Evolutionary conservation across 2,113 vertebrate species (phyloP).

Genomic region (Corapipo altera): DNA sequence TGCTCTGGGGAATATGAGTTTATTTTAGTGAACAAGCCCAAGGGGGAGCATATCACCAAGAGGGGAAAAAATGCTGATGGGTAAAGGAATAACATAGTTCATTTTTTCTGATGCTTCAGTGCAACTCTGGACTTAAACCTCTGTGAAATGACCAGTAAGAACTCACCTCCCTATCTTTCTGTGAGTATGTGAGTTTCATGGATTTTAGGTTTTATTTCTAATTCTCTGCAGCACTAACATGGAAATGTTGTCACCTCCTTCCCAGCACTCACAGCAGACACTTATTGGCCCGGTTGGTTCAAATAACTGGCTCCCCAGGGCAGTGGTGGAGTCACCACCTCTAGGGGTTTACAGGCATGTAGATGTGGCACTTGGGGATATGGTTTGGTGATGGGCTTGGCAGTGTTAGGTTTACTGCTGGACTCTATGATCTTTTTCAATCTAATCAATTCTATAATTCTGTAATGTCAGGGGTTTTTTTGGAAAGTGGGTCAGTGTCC

Average conservation of each 20-base stretch:
- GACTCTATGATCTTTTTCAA: neutral
- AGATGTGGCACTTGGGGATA: neutral
- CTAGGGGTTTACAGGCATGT: no score
- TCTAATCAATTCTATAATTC: no score
- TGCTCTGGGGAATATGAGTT: neutral
- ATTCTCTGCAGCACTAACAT: neutral
- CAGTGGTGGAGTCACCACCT: neutral
- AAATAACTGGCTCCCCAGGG: neutral
- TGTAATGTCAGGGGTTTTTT: neutral
- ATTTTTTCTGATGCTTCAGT: neutral
- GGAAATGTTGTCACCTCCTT: neutral
- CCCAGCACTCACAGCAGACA: neutral
- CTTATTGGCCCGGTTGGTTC: neutral
- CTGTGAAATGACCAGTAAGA: neutral
- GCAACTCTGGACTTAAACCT: neutral
- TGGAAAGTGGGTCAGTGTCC: neutral
- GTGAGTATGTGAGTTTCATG: neutral
- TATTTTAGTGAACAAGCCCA: neutral
- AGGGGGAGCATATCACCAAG: neutral
- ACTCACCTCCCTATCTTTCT: neutral
- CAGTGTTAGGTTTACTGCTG: neutral
- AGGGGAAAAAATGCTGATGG: neutral
- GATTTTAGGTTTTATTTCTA: neutral
- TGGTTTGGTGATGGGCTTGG: neutral
- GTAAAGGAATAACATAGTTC: neutral